These are phyloP conservation scores for Pteria penguin DNA, from an alignment of 2,888 invertebrate species.

Conservation along the genomic window DNA sequence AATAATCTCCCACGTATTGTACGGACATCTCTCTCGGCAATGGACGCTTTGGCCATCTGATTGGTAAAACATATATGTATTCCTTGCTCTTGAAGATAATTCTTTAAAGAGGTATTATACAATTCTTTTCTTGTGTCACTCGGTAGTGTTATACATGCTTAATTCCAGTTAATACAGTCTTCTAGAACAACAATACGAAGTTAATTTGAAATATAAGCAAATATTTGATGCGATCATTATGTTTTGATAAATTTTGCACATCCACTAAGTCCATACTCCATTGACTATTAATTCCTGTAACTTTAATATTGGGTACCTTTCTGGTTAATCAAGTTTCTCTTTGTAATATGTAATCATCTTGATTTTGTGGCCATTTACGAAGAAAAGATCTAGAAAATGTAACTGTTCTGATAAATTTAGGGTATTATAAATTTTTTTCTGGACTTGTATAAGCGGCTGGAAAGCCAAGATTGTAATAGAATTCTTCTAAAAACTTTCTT, in stretches of 20 bases:
- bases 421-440: slow-evolving; percentile 29
- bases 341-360: slow-evolving; percentile 43
- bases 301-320: slow-evolving; percentile 37
- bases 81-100: not conserved
- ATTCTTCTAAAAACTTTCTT: slow-evolving; percentile 15
- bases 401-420: slow-evolving; percentile 24
- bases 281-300: slow-evolving; percentile 28
- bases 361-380: slow-evolving; percentile 38
- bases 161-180: slow-evolving; percentile 34
- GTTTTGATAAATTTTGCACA: slow-evolving; percentile 37
- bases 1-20: slow-evolving; percentile 19
- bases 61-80: not conserved
- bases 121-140: slow-evolving; percentile 38
- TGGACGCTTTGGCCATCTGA: slow-evolving; percentile 14
- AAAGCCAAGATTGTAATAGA: slow-evolving; percentile 33
- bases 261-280: slow-evolving; percentile 42
- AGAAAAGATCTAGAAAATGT: slow-evolving; percentile 31
- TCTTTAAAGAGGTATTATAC: slow-evolving; percentile 22
- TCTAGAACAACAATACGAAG: slow-evolving; percentile 31
- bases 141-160: slow-evolving; percentile 31
- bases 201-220: slow-evolving; percentile 38
- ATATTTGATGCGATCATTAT: slow-evolving; percentile 33
- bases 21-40: slow-evolving; percentile 16
- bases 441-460: slow-evolving; percentile 34
- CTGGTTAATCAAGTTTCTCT: slow-evolving; percentile 33